Conservation (phyloP, 2,113 vertebrate genomes). For the Passer domesticus region DNA sequence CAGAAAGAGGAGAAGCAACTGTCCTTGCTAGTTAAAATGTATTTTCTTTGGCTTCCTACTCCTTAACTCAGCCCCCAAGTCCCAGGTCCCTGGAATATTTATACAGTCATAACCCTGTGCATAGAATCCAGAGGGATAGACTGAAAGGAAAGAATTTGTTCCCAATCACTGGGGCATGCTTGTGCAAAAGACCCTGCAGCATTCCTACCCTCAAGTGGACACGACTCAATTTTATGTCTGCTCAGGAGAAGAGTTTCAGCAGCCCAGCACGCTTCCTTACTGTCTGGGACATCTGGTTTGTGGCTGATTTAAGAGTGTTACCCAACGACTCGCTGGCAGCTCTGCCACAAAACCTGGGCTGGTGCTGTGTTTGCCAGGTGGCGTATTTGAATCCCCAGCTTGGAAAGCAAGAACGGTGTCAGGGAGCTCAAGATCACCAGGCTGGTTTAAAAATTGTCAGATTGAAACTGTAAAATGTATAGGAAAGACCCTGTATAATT, state of each 20-base stretch:
- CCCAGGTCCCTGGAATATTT: constrained; percentile 53
- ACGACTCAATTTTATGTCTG: background rate
- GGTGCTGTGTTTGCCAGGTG: background rate
- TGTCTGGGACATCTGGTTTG: background rate
- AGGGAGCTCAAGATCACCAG: background rate
- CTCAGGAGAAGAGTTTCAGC: constrained; percentile 24
- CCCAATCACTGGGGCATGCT: constrained; percentile 2
- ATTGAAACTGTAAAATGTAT: background rate
- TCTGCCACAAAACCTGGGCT: background rate
- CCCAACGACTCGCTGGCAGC: accelerated
- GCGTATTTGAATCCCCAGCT: background rate
- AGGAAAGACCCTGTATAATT: background rate
- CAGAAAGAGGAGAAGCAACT: background rate
- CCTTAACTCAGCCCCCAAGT: background rate
- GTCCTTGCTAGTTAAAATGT: constrained; percentile 49
- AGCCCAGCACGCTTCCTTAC: background rate
- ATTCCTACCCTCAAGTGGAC: constrained; percentile 33
- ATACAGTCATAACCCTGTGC: constrained; percentile 24
- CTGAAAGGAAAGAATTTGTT: constrained; percentile 53
- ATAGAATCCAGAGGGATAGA: background rate
- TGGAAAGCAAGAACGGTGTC: background rate
- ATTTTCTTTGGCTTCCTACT: constrained; percentile 35
- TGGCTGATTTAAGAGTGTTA: background rate
- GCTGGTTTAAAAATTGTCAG: background rate
- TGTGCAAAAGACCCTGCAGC: constrained; percentile 41